Conservation (phyloP, 2,888 invertebrate species). For the Drosophila nigricruria region DNA sequence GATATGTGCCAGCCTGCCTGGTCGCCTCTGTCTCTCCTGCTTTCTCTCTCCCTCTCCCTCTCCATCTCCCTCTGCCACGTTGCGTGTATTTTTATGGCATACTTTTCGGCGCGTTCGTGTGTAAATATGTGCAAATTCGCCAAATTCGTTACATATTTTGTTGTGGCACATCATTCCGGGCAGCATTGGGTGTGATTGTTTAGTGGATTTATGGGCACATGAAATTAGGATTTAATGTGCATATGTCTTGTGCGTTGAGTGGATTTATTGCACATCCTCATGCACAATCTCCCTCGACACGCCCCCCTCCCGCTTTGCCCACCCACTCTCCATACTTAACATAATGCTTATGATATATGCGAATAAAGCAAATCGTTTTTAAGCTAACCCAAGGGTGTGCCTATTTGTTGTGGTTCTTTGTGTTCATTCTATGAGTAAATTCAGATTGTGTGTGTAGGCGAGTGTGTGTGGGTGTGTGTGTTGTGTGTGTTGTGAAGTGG, state of each 20-base stretch:
- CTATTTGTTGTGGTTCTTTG: conserved; percentile 37
- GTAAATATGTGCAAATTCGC: conserved; percentile 75
- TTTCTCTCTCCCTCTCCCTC: rapidly evolving
- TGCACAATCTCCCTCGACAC: background rate
- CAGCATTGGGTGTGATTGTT: conserved; percentile 69
- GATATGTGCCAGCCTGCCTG: conserved; percentile 58
- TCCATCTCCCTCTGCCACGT: background rate
- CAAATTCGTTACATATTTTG: conserved; percentile 69
- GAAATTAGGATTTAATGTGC: conserved; percentile 81
- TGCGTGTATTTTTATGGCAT: conserved; percentile 74
- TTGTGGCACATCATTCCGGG: conserved; percentile 53
- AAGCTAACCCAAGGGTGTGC: conserved; percentile 15
- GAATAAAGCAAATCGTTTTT: conserved; percentile 65
- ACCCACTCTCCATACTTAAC: conserved; percentile 65
- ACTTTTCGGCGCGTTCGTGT: conserved; percentile 72
- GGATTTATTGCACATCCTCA: conserved; percentile 72
- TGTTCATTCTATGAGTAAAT: conserved; percentile 2
- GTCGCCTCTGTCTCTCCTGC: background rate
- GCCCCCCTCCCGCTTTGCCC: background rate
- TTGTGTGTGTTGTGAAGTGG: conserved; percentile 30
- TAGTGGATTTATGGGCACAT: conserved; percentile 80
- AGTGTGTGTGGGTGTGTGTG: conserved; percentile 10
- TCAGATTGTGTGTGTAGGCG: conserved; percentile 14
- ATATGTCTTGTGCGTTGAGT: conserved; percentile 74
- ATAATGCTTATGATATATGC: conserved; percentile 76